A percentile compares a stretch with the other conserved stretches of the same genome.
Evolutionary conservation across 2,888 invertebrate species (phyloP).

Genomic region (Coelopa pilipes): DNA sequence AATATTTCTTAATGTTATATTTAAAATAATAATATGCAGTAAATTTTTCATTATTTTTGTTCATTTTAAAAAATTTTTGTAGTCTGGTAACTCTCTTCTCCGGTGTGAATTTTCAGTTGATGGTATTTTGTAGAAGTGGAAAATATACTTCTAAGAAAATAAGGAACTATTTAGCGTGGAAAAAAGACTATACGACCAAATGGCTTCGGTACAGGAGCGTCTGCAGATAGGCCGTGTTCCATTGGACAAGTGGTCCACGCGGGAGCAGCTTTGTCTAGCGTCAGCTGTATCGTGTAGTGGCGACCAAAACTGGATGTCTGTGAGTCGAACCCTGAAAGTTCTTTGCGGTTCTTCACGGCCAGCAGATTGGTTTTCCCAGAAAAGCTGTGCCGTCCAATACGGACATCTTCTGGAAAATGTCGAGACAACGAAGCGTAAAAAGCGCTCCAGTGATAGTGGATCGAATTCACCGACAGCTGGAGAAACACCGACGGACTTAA

Average conservation of each 20-base stretch:
- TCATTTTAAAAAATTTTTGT: no score
- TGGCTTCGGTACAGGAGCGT: constrained; percentile 57
- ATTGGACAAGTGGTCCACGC: constrained; percentile 85
- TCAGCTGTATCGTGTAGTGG: constrained; percentile 91
- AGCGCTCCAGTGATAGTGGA: constrained; percentile 48
- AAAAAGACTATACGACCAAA: constrained; percentile 36
- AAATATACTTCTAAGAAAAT: neutral
- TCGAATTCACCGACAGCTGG: neutral
- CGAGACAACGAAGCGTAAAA: constrained; percentile 73
- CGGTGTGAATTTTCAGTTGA: no score
- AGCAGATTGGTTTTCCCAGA: constrained; percentile 91
- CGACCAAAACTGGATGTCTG: constrained; percentile 83
- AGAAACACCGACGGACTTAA: constrained; percentile 82
- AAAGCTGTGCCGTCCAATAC: constrained; percentile 91
- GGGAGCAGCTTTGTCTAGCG: constrained; percentile 86
- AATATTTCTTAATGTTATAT: no score
- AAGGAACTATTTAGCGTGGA: neutral
- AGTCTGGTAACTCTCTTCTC: no score
- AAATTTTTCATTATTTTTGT: no score
- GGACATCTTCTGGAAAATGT: constrained; percentile 88
- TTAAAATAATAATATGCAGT: no score
- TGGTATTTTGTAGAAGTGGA: no score
- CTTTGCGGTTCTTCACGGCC: constrained; percentile 70
- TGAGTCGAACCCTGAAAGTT: constrained; percentile 71
- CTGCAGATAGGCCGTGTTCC: constrained; percentile 74